These are phyloP conservation scores for Philaethria dido DNA, from an alignment of 2,888 invertebrate genomes.

Conservation along the genomic window DNA sequence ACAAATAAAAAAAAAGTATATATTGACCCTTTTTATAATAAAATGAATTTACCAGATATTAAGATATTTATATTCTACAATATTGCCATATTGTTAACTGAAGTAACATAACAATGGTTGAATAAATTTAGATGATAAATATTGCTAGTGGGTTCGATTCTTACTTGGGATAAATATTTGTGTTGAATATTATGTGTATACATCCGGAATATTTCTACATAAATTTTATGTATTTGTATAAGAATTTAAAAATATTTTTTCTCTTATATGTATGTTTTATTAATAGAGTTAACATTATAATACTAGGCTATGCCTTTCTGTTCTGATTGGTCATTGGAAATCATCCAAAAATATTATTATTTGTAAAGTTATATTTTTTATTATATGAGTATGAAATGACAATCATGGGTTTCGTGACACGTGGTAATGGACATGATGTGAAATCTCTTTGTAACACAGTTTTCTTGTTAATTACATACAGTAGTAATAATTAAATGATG, in stretches of 20 bases:
- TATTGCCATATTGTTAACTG: background rate
- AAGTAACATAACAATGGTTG: background rate
- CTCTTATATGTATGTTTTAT: background rate
- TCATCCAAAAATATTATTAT: background rate
- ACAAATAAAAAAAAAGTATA: background rate
- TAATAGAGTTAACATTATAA: too few relatives aligned
- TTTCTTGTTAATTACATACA: too few relatives aligned
- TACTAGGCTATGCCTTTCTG: background rate
- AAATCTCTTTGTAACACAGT: slow-evolving; percentile 15
- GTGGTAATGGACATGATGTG: slow-evolving; percentile 34
- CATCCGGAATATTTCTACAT: background rate
- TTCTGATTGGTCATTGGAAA: background rate
- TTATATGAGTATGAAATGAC: background rate
- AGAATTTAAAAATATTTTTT: background rate
- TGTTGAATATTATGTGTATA: background rate
- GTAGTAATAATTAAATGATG: too few relatives aligned
- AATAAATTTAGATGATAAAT: background rate
- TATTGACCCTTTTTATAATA: background rate
- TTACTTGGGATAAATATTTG: background rate
- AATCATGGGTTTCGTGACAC: slow-evolving; percentile 32
- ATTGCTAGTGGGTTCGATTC: background rate
- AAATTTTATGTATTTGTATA: too few relatives aligned
- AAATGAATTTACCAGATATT: too few relatives aligned
- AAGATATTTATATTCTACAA: background rate
- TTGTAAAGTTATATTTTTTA: slow-evolving; percentile 1